These are phyloP conservation scores for Rotaria socialis DNA, from an alignment of 2,888 invertebrate genomes.

Conservation along the genomic window DNA sequence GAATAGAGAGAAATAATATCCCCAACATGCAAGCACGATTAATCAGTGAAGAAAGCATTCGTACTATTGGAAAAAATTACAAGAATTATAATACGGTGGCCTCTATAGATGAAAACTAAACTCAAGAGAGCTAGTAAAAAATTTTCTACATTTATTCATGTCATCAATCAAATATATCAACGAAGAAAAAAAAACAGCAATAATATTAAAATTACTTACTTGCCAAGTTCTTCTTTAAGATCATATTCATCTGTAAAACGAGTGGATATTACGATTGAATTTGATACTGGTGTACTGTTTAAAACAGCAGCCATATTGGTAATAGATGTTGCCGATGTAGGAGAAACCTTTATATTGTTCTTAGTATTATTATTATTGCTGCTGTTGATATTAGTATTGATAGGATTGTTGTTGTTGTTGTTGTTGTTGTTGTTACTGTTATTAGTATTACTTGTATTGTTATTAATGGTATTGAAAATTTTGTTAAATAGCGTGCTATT, in stretches of 20 bases:
- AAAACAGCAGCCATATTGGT: conserved; percentile 10
- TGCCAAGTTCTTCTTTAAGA: conserved; percentile 46
- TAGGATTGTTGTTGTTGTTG: neutral
- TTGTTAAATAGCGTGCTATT: neutral
- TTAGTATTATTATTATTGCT: neutral
- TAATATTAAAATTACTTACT: neutral
- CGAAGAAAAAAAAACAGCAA: neutral
- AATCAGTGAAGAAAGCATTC: neutral
- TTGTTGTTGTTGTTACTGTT: conserved; percentile 25
- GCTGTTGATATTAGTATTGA: neutral
- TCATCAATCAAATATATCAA: neutral
- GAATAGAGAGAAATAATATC: neutral
- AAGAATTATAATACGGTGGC: neutral
- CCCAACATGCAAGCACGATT: neutral
- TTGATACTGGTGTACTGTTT: neutral
- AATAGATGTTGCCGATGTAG: neutral
- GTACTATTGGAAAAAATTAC: neutral
- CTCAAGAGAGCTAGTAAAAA: neutral
- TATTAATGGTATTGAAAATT: neutral
- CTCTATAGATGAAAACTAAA: neutral
- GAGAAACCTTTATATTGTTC: neutral
- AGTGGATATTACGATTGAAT: conserved; percentile 30
- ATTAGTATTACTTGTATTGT: neutral
- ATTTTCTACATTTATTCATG: neutral
- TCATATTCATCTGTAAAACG: conserved; percentile 46